Evolutionary conservation across 2,113 vertebrate genomes (phyloP).

Genomic region (Phrynocephalus versicolor): DNA sequence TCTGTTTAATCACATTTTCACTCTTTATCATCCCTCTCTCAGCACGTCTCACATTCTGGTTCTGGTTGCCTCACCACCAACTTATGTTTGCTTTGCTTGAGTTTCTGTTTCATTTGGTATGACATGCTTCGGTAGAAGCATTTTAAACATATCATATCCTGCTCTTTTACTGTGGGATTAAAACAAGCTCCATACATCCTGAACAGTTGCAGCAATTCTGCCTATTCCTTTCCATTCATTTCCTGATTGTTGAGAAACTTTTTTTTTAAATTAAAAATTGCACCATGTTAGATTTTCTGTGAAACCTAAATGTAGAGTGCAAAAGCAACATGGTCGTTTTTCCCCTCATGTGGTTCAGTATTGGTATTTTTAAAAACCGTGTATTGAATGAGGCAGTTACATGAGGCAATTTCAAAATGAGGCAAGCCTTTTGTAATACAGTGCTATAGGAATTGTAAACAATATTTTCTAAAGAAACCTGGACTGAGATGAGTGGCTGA

Average conservation of each 20-base stretch:
- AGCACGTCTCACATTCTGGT: neutral
- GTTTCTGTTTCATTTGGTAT: neutral
- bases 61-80: neutral
- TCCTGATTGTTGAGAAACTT: neutral
- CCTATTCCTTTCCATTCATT: neutral
- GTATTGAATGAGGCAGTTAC: neutral
- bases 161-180: neutral
- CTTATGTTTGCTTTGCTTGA: neutral
- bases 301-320: neutral
- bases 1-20: neutral
- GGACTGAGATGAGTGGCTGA: neutral
- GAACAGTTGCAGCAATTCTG: neutral
- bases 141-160: neutral
- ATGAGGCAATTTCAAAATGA: neutral
- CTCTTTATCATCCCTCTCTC: neutral
- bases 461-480: neutral
- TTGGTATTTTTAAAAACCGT: neutral
- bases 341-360: neutral
- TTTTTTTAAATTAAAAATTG: neutral
- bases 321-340: neutral
- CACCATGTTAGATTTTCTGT: neutral
- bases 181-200: neutral
- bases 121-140: neutral
- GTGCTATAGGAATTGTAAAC: neutral
- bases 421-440: neutral